phyloP scores from a whole-genome alignment of 2,113 vertebrate genomes.

The Macquaria ambigua region DNA sequence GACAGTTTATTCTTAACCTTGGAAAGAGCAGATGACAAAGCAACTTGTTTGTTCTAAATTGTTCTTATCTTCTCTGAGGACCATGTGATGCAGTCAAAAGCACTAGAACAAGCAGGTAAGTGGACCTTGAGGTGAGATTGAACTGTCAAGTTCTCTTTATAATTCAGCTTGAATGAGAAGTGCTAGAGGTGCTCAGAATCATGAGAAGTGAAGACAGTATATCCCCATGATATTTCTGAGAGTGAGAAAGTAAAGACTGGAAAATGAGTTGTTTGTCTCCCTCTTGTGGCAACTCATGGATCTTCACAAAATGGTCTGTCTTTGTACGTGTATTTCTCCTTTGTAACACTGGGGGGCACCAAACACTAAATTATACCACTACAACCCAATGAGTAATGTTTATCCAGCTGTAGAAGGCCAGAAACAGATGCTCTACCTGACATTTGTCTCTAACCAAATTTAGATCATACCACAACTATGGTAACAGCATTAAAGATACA shows the following conservation, averaged over 20 bases:
- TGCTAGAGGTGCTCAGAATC: no score
- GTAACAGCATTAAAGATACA: not conserved
- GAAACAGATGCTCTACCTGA: not conserved
- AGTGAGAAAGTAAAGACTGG: not conserved
- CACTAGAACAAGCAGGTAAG: not conserved
- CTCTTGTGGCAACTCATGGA: not conserved
- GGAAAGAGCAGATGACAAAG: not conserved
- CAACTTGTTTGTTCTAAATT: not conserved
- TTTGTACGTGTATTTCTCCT: not conserved
- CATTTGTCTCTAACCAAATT: not conserved
- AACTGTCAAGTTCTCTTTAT: not conserved
- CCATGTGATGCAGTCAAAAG: not conserved
- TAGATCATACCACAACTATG: not conserved
- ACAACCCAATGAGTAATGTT: not conserved
- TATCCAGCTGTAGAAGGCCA: not conserved
- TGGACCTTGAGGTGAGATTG: not conserved
- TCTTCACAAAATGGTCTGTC: not conserved
- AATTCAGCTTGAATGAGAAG: no score
- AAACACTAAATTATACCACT: not conserved
- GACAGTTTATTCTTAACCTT: not conserved
- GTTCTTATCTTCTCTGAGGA: not conserved
- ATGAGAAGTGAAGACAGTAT: no score
- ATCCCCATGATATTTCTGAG: not conserved
- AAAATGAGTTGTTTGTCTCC: not conserved
- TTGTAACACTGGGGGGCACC: constrained; percentile 42